phyloP scores from a whole-genome alignment of 2,797 vertebrate genomes.

The Pelochelys cantorii region DNA sequence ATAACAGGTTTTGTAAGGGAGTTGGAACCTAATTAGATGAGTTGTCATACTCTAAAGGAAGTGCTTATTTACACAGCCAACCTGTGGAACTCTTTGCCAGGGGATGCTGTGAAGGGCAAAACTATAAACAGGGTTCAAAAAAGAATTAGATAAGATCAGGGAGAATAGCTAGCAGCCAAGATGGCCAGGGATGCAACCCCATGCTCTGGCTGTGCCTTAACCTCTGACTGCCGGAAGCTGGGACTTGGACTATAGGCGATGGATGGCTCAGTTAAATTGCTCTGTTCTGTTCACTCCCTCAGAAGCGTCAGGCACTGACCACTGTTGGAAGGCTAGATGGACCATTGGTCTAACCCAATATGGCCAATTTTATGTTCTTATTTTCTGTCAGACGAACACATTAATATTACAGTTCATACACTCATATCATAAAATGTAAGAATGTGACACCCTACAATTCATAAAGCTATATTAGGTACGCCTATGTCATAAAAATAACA shows the following conservation, averaged over 20 bases:
- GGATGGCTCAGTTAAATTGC: not conserved
- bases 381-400: not conserved
- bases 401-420: not conserved
- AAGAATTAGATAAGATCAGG: not conserved
- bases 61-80: not conserved
- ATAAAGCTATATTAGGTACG: constrained; percentile 40
- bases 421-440: not conserved
- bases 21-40: not conserved
- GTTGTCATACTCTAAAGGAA: not conserved
- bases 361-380: not conserved
- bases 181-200: not conserved
- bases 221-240: not conserved
- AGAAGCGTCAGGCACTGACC: not conserved
- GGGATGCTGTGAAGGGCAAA: not conserved
- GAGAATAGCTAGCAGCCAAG: not conserved
- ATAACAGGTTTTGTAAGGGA: not conserved
- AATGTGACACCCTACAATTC: constrained; percentile 10
- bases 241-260: not conserved
- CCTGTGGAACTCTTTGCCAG: not conserved
- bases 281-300: not conserved
- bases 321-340: not conserved
- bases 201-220: not conserved
- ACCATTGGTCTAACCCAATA: not conserved
- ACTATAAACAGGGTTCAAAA: not conserved
- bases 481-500: constrained; percentile 53